A percentile compares a stretch with the other conserved stretches of the same genome.
Conservation (phyloP, 2,888 invertebrate genomes). For the Oscheius myriophilus region DNA sequence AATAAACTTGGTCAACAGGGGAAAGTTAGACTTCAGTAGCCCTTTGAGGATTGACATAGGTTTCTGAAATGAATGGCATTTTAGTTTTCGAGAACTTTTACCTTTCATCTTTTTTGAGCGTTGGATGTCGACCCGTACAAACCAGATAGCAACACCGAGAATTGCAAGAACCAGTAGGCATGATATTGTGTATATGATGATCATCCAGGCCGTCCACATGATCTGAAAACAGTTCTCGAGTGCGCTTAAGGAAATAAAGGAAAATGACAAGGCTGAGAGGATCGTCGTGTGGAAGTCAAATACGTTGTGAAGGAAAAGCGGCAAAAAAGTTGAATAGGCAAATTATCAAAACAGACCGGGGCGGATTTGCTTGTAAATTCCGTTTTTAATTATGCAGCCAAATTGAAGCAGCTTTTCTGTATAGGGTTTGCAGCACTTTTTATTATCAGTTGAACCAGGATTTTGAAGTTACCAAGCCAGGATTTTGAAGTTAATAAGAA, state of each 20-base stretch:
- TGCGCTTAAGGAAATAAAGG: conserved; percentile 4
- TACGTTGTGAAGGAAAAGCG: background rate
- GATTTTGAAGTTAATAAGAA: too few relatives aligned
- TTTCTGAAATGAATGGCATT: conserved; percentile 17
- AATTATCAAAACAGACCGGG: too few relatives aligned
- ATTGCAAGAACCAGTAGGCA: conserved; percentile 24
- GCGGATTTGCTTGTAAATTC: too few relatives aligned
- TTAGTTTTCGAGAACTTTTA: background rate
- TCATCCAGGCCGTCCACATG: conserved; percentile 32
- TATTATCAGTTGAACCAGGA: too few relatives aligned
- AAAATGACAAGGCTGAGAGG: background rate
- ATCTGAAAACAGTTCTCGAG: background rate
- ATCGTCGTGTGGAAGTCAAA: background rate
- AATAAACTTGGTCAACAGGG: background rate
- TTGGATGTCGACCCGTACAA: conserved; percentile 24
- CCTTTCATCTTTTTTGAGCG: conserved; percentile 24
- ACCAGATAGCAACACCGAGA: conserved; percentile 22
- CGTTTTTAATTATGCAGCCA: too few relatives aligned
- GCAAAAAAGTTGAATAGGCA: background rate
- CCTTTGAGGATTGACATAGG: conserved; percentile 20
- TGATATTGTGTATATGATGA: conserved; percentile 25
- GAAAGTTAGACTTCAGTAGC: conserved; percentile 28
- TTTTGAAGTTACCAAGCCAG: too few relatives aligned
- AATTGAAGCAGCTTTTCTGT: too few relatives aligned
- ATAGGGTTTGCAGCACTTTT: too few relatives aligned